Conservation (phyloP, 1,140 invertebrate genomes). For the Bombus vancouverensis region DNA sequence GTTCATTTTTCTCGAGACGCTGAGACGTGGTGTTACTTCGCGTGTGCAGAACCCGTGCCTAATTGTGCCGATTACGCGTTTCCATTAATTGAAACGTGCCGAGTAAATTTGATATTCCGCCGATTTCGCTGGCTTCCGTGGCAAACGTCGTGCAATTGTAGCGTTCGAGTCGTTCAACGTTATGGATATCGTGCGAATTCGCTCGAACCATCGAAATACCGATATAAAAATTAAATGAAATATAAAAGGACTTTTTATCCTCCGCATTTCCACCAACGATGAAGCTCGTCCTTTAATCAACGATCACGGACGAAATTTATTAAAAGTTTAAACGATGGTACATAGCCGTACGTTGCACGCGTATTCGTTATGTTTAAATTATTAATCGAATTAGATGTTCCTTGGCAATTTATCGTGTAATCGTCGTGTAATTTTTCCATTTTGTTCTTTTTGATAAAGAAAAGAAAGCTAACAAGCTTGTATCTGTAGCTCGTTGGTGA, state of each 20-base stretch:
- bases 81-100: not conserved
- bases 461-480: not conserved
- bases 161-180: too few relatives aligned
- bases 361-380: not conserved
- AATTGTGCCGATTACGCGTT: slow-evolving; percentile 2
- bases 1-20: slow-evolving; percentile 59
- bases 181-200: too few relatives aligned
- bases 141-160: not conserved
- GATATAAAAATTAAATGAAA: too few relatives aligned
- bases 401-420: not conserved
- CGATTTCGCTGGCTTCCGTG: not conserved
- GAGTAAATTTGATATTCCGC: not conserved
- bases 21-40: not conserved
- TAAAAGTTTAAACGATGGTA: too few relatives aligned
- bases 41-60: not conserved
- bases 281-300: too few relatives aligned
- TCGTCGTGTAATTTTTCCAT: not conserved
- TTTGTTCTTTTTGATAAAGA: not conserved
- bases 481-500: too few relatives aligned
- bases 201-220: too few relatives aligned
- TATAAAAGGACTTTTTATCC: too few relatives aligned
- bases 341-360: not conserved
- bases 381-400: not conserved
- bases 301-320: too few relatives aligned
- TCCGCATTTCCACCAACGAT: too few relatives aligned